phyloP scores from a whole-genome alignment of 2,888 invertebrate genomes.

The Cheilosia pagana region DNA sequence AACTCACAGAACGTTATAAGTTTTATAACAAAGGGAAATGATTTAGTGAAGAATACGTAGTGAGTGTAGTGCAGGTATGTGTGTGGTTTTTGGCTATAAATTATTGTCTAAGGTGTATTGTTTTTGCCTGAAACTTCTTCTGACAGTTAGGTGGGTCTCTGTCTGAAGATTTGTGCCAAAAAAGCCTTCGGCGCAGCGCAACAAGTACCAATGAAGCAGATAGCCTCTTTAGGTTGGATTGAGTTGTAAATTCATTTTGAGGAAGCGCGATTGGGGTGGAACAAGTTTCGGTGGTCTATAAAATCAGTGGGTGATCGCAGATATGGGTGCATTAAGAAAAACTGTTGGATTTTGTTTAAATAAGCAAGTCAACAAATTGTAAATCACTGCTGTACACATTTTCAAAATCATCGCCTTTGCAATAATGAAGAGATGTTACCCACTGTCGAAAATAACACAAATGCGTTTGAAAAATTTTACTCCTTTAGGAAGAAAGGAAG shows the following conservation, averaged over 20 bases:
- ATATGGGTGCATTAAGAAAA: no score
- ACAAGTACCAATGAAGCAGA: not conserved
- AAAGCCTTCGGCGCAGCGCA: slow-evolving; percentile 1
- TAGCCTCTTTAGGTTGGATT: slow-evolving; percentile 1
- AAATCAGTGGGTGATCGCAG: no score
- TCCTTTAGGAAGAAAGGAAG: no score
- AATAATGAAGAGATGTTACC: no score
- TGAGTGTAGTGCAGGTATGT: not conserved
- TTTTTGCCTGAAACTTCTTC: not conserved
- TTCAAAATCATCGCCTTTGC: no score
- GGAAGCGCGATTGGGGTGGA: no score
- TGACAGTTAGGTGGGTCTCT: not conserved
- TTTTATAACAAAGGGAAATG: slow-evolving; percentile 4
- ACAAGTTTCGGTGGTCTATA: no score
- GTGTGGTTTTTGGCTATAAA: slow-evolving; percentile 6
- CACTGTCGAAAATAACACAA: no score
- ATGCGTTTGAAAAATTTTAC: no score
- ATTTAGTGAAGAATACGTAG: slow-evolving; percentile 2
- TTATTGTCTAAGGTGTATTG: slow-evolving; percentile 13
- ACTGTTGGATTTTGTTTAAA: no score
- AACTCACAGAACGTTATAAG: not conserved
- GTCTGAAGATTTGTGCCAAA: not conserved
- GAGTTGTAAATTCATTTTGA: not conserved
- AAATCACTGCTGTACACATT: no score
- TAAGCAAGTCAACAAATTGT: no score